Base-by-base conservation (phyloP, 2,797 vertebrate species). In the Menidia menidia region DNA sequence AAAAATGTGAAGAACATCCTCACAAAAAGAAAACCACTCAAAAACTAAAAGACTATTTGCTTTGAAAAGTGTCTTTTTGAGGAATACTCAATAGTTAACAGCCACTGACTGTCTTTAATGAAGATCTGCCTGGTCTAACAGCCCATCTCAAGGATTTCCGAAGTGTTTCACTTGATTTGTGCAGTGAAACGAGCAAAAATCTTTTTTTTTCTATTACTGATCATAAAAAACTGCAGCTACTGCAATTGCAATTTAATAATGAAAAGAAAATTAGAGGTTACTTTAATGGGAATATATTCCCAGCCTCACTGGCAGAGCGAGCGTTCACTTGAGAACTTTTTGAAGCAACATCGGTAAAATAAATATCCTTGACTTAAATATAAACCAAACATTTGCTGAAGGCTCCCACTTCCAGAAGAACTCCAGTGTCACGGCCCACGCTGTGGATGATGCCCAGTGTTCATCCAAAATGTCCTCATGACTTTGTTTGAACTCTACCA, bases 401-500 rank as follows among this genome's bases (percentile, higher is more conserved):
- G 33, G 30, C 47, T 31, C 60, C 31, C 58, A 6, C 4, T 31
- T 71, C 57, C 51, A 42, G 82, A 62, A 55, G 57, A 62, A 56
- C 52, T 60, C 19, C 41, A 45, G 55, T 54, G 31, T 18, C 75
- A 42, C 25, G 55, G 51, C 56, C 66, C 10, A 55, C 32, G 63
- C 51, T 65, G 51, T 56, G 6, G 78, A 42, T 53, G 61, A 18
- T 58, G 33, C 6, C 42, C 30, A 47, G 39, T 63, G 12, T 53
- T 30, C 51, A 47, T 78, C 74, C 25, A 30, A 70, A 83, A 81
- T 72, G 80, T 57, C 56, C 30, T 32, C 15, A 39, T 68, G 75
- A 79, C 78, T 69, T 83, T 76, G 81, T 63, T 48, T 69, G 14
- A 80, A 77, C 75, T 31, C 60, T 43, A 51, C 32, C 43, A 45